phyloP scores from a whole-genome alignment of 2,888 invertebrate genomes.

The Parnassius apollo region DNA sequence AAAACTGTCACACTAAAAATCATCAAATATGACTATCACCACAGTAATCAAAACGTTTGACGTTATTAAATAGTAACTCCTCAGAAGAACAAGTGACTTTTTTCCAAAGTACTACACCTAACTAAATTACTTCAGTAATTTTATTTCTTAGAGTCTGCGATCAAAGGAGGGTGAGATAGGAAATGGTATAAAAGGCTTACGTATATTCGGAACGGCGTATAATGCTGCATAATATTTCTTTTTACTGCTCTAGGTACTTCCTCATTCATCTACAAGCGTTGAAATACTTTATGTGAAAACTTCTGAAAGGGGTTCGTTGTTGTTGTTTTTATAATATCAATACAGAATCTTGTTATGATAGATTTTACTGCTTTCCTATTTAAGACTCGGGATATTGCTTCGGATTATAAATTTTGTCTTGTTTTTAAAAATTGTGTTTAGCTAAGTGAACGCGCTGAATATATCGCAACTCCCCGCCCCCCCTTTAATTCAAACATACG shows the following conservation, averaged over 20 bases:
- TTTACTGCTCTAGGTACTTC: conserved; percentile 15
- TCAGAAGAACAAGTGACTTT: background rate
- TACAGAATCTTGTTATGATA: too few species aligned
- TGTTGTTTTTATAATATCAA: background rate
- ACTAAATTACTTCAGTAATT: conserved; percentile 20
- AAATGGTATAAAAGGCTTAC: conserved; percentile 21
- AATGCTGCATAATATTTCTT: conserved; percentile 21
- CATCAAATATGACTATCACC: background rate
- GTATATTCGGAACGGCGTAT: conserved; percentile 16
- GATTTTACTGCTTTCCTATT: too few species aligned
- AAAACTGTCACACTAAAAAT: too few species aligned
- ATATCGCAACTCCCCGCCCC: too few species aligned
- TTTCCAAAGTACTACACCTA: conserved; percentile 5
- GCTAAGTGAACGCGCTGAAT: too few species aligned
- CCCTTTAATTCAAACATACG: too few species aligned
- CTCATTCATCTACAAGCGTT: conserved; percentile 13
- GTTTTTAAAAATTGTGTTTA: too few species aligned
- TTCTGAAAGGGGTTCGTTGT: background rate
- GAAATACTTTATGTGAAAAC: conserved; percentile 15
- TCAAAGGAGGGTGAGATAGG: conserved; percentile 20
- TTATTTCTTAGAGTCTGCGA: conserved; percentile 15
- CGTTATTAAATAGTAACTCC: background rate
- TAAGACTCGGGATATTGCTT: too few species aligned
- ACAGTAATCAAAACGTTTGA: background rate
- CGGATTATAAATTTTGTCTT: too few species aligned